A percentile compares a stretch with the other conserved stretches of the same genome.
These are phyloP conservation scores for Sipha maydis DNA, from an alignment of 2,888 invertebrate species.

Conservation along the genomic window DNA sequence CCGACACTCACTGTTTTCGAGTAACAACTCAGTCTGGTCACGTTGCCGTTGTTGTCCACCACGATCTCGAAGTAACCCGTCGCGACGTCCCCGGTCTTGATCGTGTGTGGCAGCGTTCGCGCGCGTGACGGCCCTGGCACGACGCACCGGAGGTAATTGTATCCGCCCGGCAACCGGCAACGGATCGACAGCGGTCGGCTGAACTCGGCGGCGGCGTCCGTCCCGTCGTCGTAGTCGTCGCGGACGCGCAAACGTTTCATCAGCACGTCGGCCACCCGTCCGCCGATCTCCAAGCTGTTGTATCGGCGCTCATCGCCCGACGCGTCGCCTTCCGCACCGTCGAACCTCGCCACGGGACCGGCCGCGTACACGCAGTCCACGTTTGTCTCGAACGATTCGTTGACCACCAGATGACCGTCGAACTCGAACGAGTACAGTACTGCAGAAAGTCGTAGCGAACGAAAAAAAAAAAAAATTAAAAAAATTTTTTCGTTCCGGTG, in stretches of 20 bases:
- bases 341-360: constrained; percentile 71
- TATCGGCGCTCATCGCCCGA: background rate
- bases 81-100: background rate
- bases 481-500: too few relatives aligned
- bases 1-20: constrained; percentile 66
- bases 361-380: constrained; percentile 76
- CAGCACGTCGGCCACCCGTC: constrained; percentile 12
- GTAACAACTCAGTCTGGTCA: constrained; percentile 14
- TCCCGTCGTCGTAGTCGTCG: background rate
- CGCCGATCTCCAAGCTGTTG: constrained; percentile 28
- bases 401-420: constrained; percentile 75
- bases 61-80: constrained; percentile 21
- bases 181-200: background rate
- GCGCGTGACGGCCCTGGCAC: background rate
- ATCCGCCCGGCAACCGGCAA: constrained; percentile 25
- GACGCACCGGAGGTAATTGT: background rate
- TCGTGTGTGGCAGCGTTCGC: rapidly evolving
- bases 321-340: too few relatives aligned
- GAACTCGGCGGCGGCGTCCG: background rate
- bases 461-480: too few relatives aligned
- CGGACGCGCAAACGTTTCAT: background rate
- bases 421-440: constrained; percentile 11
- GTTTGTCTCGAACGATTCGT: constrained; percentile 74
- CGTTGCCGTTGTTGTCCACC: background rate
- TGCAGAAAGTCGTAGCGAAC: too few relatives aligned